These are phyloP conservation scores for Poecilia wingei DNA, from an alignment of 2,797 vertebrate species.

Conservation along the genomic window DNA sequence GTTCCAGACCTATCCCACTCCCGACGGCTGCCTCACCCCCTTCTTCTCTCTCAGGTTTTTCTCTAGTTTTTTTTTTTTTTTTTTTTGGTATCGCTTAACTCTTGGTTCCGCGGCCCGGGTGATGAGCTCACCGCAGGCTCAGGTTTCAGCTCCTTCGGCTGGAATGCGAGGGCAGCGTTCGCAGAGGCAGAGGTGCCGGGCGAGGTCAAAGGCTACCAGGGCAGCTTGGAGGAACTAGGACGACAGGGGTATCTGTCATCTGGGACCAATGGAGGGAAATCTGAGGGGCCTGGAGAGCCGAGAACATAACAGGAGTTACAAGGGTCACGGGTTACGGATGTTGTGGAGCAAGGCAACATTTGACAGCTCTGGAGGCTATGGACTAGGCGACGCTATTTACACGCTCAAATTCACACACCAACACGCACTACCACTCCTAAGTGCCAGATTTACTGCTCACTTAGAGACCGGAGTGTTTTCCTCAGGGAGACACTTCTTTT, in stretches of 20 bases:
- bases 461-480: conserved; percentile 55
- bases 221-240: conserved; percentile 44
- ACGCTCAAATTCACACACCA: conserved; percentile 52
- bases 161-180: conserved; percentile 74
- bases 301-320: conserved; percentile 78
- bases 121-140: conserved; percentile 79
- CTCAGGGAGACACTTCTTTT: conserved; percentile 27
- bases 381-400: conserved; percentile 57
- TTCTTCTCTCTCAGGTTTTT: conserved; percentile 45
- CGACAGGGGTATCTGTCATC: conserved; percentile 57
- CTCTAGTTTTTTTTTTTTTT: conserved; percentile 26
- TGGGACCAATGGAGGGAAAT: conserved; percentile 51
- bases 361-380: conserved; percentile 60
- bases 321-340: conserved; percentile 71
- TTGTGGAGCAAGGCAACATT: conserved; percentile 45
- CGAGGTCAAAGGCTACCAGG: conserved; percentile 73
- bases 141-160: conserved; percentile 70
- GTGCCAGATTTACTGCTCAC: conserved; percentile 74
- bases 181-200: conserved; percentile 68
- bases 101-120: conserved; percentile 60
- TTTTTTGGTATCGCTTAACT: conserved; percentile 74
- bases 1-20: conserved; percentile 72
- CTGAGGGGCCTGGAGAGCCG: conserved; percentile 50
- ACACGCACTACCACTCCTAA: conserved; percentile 30
- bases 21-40: conserved; percentile 46